A percentile compares a stretch with the other conserved stretches of the same genome.
phyloP scores from a whole-genome alignment of 1,140 invertebrate genomes.

The Homalodisca vitripennis region DNA sequence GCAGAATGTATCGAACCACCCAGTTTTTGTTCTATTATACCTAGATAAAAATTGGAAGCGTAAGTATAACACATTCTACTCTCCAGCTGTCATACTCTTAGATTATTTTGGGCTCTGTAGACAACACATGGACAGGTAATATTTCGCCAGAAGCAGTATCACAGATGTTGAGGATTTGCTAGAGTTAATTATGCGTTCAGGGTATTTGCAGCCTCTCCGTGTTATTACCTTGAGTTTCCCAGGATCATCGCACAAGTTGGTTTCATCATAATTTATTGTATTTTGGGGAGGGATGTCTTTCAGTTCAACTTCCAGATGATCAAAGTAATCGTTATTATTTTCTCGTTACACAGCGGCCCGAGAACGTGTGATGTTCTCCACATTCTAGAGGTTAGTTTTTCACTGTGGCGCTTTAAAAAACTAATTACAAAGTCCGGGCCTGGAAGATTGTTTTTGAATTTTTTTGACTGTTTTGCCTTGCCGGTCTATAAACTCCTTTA shows the following conservation, averaged over 20 bases:
- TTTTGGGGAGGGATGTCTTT: slow-evolving; percentile 43
- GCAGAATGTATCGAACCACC: slow-evolving; percentile 39
- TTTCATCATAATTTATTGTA: slow-evolving; percentile 50
- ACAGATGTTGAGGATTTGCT: slow-evolving; percentile 34
- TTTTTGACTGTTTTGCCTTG: slow-evolving; percentile 5
- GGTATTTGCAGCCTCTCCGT: slow-evolving; percentile 32
- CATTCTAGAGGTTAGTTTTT: slow-evolving; percentile 40
- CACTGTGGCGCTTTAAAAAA: slow-evolving; percentile 43
- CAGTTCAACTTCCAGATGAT: slow-evolving; percentile 34
- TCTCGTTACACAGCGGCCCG: slow-evolving; percentile 36
- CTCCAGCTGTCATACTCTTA: slow-evolving; percentile 40
- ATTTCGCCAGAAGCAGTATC: slow-evolving; percentile 35
- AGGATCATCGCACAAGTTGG: too few relatives aligned
- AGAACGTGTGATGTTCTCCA: slow-evolving; percentile 45
- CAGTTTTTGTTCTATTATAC: slow-evolving; percentile 38
- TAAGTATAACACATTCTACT: slow-evolving; percentile 33
- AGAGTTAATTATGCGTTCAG: slow-evolving; percentile 33
- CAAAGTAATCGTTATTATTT: slow-evolving; percentile 10
- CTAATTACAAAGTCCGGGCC: slow-evolving; percentile 16
- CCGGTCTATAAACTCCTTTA: slow-evolving; percentile 15
- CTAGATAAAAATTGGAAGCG: too few relatives aligned
- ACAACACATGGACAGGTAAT: slow-evolving; percentile 46
- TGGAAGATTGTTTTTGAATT: slow-evolving; percentile 19
- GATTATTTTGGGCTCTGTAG: slow-evolving; percentile 46
- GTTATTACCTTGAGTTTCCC: slow-evolving; percentile 38